Conservation (phyloP, 2,113 vertebrate species). For the Spheniscus mendiculus region DNA sequence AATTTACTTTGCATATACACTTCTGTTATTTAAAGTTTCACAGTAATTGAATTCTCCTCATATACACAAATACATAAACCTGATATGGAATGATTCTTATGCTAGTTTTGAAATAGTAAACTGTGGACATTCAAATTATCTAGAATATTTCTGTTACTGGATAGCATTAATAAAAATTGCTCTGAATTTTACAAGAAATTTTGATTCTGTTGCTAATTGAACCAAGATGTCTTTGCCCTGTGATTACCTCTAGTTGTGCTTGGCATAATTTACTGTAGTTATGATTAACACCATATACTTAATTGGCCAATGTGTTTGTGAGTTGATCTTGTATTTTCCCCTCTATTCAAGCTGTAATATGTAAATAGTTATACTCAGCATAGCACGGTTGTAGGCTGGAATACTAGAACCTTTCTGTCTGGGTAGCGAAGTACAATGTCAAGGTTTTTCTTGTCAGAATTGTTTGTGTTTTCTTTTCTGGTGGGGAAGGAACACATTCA, state of each 20-base stretch:
- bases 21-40: neutral
- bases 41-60: neutral
- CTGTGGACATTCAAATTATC: neutral
- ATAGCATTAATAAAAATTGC: neutral
- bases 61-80: neutral
- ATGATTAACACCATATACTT: slow-evolving; percentile 17
- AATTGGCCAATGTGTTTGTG: neutral
- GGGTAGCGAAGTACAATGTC: neutral
- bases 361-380: neutral
- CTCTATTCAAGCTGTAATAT: neutral
- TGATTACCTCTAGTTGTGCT: slow-evolving; percentile 43
- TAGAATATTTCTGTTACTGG: neutral
- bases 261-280: slow-evolving; percentile 53
- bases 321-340: neutral
- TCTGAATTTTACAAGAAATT: slow-evolving; percentile 15
- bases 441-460: neutral
- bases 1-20: neutral
- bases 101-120: neutral
- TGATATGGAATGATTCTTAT: neutral
- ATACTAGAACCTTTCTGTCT: neutral
- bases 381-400: neutral
- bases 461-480: neutral
- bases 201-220: slow-evolving; percentile 37
- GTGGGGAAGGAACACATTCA: neutral
- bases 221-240: slow-evolving; percentile 38